Evolutionary conservation across 2,888 invertebrate species (phyloP).

Genomic region (Sinhomidia bicolor): DNA sequence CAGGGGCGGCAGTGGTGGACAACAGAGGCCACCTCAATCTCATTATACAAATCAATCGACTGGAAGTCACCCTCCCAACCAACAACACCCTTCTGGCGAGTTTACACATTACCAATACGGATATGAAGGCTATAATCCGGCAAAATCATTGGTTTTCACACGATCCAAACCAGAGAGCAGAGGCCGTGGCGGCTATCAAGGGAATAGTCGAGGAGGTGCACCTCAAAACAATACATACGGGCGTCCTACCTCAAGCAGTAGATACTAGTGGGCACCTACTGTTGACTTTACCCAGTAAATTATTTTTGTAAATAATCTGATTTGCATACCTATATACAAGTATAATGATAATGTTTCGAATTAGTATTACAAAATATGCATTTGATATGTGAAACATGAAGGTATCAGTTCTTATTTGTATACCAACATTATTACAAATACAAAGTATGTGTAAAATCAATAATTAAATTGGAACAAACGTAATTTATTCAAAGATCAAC

Average conservation of each 20-base stretch:
- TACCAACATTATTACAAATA: neutral
- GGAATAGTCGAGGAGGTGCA: slow-evolving; percentile 44
- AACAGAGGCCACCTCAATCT: neutral
- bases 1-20: neutral
- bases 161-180: slow-evolving; percentile 54
- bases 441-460: neutral
- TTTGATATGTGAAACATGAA: no score
- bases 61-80: slow-evolving; percentile 14
- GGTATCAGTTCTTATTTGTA: neutral
- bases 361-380: neutral
- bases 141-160: slow-evolving; percentile 66
- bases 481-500: neutral
- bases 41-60: slow-evolving; percentile 52
- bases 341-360: neutral
- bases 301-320: slow-evolving; percentile 53
- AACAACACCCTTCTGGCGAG: slow-evolving; percentile 32
- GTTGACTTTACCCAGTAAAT: neutral
- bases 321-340: no score
- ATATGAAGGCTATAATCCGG: slow-evolving; percentile 65
- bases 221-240: neutral
- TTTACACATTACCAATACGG: slow-evolving; percentile 68
- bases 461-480: neutral
- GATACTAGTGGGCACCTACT: neutral
- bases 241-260: neutral
- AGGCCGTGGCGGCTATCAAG: slow-evolving; percentile 38